Percentiles rank a stretch among this genome's conserved stretches.
phyloP scores from a whole-genome alignment of 2,797 vertebrate genomes.

The Notoglanidium macrostoma region DNA sequence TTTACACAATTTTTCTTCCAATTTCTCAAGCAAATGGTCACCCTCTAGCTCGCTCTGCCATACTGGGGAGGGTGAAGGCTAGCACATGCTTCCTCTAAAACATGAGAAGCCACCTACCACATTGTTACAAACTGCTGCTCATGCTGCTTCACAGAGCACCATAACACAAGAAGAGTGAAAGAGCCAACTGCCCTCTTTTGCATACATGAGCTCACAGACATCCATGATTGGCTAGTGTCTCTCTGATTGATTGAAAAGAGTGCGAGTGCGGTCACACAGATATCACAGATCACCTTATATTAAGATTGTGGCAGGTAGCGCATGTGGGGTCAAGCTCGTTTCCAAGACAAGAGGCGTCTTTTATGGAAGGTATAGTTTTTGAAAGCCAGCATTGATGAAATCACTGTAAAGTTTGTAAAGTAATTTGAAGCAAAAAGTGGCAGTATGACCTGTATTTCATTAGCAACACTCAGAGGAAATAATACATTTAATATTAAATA shows the following conservation, averaged over 20 bases:
- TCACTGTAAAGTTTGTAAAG: background rate
- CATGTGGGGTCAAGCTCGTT: background rate
- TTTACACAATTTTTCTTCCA: background rate
- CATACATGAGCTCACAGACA: background rate
- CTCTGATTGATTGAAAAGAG: background rate
- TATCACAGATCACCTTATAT: background rate
- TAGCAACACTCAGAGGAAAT: background rate
- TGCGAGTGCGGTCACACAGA: background rate
- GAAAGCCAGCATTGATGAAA: background rate
- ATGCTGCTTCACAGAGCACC: background rate
- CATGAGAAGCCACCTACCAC: background rate
- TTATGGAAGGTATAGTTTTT: background rate
- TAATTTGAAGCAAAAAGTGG: background rate
- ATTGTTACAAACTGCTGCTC: background rate
- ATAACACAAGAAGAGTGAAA: background rate
- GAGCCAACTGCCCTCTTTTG: background rate
- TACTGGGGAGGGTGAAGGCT: background rate
- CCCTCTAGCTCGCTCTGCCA: background rate
- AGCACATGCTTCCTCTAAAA: background rate
- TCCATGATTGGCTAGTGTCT: background rate
- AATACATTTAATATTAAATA: background rate
- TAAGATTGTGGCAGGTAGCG: background rate
- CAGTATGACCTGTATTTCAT: background rate
- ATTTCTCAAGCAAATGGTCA: background rate
- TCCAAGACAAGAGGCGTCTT: background rate